phyloP scores from a whole-genome alignment of 2,113 vertebrate species.

The Holacanthus passer region DNA sequence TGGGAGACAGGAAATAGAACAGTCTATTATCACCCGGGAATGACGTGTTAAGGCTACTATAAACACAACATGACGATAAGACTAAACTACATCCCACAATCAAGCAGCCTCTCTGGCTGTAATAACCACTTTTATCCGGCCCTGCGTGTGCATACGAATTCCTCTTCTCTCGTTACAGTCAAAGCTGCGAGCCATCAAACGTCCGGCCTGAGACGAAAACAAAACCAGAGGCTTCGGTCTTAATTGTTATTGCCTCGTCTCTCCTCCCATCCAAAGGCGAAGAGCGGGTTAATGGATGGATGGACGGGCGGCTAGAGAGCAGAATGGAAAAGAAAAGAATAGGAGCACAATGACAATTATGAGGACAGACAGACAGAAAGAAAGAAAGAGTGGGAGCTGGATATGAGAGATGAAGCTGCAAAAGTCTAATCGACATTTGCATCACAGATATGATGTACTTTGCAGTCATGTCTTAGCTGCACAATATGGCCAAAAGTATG shows the following conservation, averaged over 20 bases:
- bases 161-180: conserved; percentile 42
- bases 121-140: conserved; percentile 60
- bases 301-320: conserved; percentile 50
- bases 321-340: too few species aligned
- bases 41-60: conserved; percentile 32
- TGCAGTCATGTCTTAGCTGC: neutral
- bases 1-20: conserved; percentile 35
- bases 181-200: conserved; percentile 52
- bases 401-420: conserved; percentile 3
- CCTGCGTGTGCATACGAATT: conserved; percentile 40
- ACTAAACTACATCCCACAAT: conserved; percentile 63
- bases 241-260: conserved; percentile 56
- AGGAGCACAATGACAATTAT: conserved; percentile 31
- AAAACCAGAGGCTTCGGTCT: conserved; percentile 52
- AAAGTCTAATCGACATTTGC: neutral
- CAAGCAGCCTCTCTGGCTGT: conserved; percentile 34
- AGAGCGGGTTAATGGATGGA: conserved; percentile 66
- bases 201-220: conserved; percentile 63
- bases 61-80: conserved; percentile 59
- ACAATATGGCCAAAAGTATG: neutral
- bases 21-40: conserved; percentile 46
- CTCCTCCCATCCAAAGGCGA: conserved; percentile 40
- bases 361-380: conserved; percentile 20
- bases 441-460: neutral
- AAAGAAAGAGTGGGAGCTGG: conserved; percentile 38